These are phyloP conservation scores for Aegithalos caudatus DNA, from an alignment of 2,113 vertebrate species.

Conservation along the genomic window DNA sequence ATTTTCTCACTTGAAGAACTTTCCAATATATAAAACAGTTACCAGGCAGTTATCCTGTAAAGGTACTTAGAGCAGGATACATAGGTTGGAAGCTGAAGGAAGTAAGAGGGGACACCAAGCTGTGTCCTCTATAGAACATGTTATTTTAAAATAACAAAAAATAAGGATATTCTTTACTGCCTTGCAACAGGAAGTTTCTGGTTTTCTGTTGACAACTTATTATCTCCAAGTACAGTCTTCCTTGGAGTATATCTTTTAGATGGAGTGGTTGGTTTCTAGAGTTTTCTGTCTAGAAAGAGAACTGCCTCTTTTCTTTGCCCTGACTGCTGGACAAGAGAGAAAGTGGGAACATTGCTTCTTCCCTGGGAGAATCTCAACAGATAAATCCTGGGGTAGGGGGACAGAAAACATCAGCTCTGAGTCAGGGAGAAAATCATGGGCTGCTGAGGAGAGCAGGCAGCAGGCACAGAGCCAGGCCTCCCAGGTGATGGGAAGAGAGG, in stretches of 20 bases:
- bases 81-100: background rate
- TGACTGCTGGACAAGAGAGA: background rate
- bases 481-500: background rate
- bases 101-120: background rate
- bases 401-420: background rate
- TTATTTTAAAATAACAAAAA: background rate
- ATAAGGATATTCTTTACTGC: background rate
- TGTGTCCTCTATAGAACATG: fast-evolving
- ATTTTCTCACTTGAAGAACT: background rate
- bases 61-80: background rate
- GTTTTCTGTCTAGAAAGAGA: too few relatives aligned
- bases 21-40: background rate
- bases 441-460: background rate
- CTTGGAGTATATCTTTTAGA: background rate
- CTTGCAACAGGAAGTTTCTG: background rate
- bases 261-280: background rate
- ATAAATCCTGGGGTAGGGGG: background rate
- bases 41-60: background rate
- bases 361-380: background rate
- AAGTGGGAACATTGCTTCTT: background rate
- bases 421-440: background rate
- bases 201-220: background rate
- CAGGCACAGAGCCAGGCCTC: background rate
- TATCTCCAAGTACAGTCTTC: background rate
- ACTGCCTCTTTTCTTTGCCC: background rate